These are phyloP conservation scores for Pseudorhiza aurosa DNA, from an alignment of 30 jellyfish, hydroid and myxozoan species.

Conservation along the genomic window DNA sequence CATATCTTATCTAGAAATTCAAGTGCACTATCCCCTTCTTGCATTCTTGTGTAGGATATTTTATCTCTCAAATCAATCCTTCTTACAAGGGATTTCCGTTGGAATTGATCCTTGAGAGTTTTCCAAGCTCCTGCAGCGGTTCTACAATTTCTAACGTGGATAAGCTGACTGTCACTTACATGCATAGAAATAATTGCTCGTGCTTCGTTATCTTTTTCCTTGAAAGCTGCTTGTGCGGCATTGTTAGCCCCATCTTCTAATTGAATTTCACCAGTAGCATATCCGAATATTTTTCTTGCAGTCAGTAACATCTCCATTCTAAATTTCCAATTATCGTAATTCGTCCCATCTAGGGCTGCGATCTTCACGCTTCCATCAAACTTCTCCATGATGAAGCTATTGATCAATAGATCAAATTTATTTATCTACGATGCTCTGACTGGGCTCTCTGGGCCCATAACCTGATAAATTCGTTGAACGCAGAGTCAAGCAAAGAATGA, in stretches of 20 bases:
- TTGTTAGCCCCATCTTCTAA: slow-evolving; percentile 11
- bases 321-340: slow-evolving; percentile 44
- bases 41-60: slow-evolving; percentile 40
- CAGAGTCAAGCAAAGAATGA: too few relatives aligned
- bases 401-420: too few relatives aligned
- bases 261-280: slow-evolving; percentile 38
- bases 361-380: slow-evolving; percentile 49
- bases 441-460: too few relatives aligned
- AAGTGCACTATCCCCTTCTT: slow-evolving; percentile 21
- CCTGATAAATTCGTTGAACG: too few relatives aligned
- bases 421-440: too few relatives aligned
- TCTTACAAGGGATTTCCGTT: slow-evolving; percentile 13
- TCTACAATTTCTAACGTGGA: slow-evolving; percentile 38
- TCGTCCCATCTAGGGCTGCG: slow-evolving; percentile 44
- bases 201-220: slow-evolving; percentile 18
- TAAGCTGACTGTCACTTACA: slow-evolving; percentile 15
- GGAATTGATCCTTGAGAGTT: slow-evolving; percentile 34
- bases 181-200: slow-evolving; percentile 48
- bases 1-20: slow-evolving; percentile 18
- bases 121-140: slow-evolving; percentile 60
- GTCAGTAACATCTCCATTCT: slow-evolving; percentile 39
- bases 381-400: slow-evolving; percentile 16
- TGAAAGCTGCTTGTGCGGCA: slow-evolving; percentile 13
- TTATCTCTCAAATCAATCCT: slow-evolving; percentile 30
- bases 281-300: slow-evolving; percentile 43